phyloP scores from a whole-genome alignment of 1,140 invertebrate genomes.

The Lepidurus arcticus region DNA sequence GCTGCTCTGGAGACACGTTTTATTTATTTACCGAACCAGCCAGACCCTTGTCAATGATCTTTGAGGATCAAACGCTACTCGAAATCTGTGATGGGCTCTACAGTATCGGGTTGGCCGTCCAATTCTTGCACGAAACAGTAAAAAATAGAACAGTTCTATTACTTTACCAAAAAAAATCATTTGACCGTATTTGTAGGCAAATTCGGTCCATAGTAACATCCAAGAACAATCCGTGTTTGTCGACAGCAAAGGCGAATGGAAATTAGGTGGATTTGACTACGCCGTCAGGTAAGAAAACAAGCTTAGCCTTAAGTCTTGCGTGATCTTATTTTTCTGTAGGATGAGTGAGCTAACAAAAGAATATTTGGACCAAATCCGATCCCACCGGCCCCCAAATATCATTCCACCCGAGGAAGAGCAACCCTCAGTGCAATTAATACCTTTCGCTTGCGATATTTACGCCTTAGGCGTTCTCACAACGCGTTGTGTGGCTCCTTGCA shows the following conservation, averaged over 20 bases:
- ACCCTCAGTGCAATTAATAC: constrained; percentile 44
- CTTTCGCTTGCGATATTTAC: constrained; percentile 65
- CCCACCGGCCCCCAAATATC: constrained; percentile 60
- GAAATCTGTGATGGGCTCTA: constrained; percentile 73
- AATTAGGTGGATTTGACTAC: constrained; percentile 72
- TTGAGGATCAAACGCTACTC: constrained; percentile 57
- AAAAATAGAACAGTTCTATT: constrained; percentile 12
- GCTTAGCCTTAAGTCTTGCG: not conserved
- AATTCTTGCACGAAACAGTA: constrained; percentile 69
- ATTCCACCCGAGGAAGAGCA: constrained; percentile 64
- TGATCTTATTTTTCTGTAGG: constrained; percentile 38
- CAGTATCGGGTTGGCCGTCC: constrained; percentile 65
- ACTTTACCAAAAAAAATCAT: not conserved
- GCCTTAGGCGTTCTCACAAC: constrained; percentile 71
- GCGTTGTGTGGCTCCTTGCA: constrained; percentile 59
- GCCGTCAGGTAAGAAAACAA: constrained; percentile 50
- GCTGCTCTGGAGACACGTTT: constrained; percentile 64
- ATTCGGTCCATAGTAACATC: constrained; percentile 73
- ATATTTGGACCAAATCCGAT: constrained; percentile 61
- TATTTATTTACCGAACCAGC: constrained; percentile 70
- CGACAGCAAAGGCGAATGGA: constrained; percentile 71
- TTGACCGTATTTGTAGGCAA: constrained; percentile 47
- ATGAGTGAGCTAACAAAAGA: constrained; percentile 58
- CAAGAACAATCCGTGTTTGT: constrained; percentile 72
- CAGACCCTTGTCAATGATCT: constrained; percentile 58